Evolutionary conservation across 2,888 invertebrate species (phyloP), one percentile per base, ranked within the genome.

Genomic region (Drepanosiphum platanoidis): DNA sequence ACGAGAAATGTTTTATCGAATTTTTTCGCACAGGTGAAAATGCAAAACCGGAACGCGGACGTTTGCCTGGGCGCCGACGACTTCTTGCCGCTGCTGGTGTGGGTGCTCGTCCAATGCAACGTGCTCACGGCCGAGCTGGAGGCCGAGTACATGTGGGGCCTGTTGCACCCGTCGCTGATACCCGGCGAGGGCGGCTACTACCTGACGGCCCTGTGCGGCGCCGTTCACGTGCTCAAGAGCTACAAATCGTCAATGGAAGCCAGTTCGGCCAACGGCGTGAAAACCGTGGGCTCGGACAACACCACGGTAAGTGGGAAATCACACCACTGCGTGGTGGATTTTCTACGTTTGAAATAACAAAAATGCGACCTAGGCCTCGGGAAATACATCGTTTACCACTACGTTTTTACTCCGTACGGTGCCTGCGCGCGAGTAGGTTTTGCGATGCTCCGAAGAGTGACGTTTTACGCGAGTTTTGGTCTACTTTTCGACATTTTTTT

Each of bases 181-280:
- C 95, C 95, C 0, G 97, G 97, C 4, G 97, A 98, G 89, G 97
- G 97, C 0, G 97, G 97, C 7, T 98, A 98, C 90, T 98, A 98
- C 90, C 92, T 98, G 86, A 97, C 98, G 0, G 96, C 97, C 0
- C 91, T 98, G 81, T 97, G 97, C 89, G 96, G 97, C 83, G 98
- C 98, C 32, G 96, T 98, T 0, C 95, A 96, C 80, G 95, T 96
- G 86, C 91, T 97, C 88, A 96, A 96, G 90, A 93, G 94, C 88
- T 90, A 94, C 78, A 91, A 91, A 52, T 84, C 84, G 0, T 84
- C 84, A 11, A 84, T 84, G 84, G 84, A 84, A 77, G 77, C 84
- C 8, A 66, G 77, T 34, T 68, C 77, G 3, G 22, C 66, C 0
- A 83, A 83, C 30, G 77, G 84, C 0, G 66, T 77, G 3, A 84